Base-by-base conservation (phyloP, 2,888 invertebrate genomes). In the Troglohyphantes excavatus region DNA sequence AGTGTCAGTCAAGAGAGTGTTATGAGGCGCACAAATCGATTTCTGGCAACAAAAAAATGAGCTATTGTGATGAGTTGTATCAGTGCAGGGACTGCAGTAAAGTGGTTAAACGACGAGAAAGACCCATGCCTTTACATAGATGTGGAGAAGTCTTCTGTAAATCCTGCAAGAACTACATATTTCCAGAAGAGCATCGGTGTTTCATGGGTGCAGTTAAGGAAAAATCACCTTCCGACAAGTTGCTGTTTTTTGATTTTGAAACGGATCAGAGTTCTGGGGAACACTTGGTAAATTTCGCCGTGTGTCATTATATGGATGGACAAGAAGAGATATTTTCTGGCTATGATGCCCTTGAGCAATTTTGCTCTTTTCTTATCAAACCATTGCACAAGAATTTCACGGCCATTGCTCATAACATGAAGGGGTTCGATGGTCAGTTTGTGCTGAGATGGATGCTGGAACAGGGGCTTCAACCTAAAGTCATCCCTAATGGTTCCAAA, bases 341-440 rank as follows among this genome's bases (percentile, higher is more conserved):
- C 13, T 76, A 59, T 6, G n/a, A 23, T 0, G 68, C 85, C 0
- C 59, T 53, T 33, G 7, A 65, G 0, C 13, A 79, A 11, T 86
- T 86, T 53, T 86, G 79, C 11, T 0, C 43, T 7, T 87, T 63
- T 21, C 33, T 87, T 46, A 79, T 87, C 43, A 2, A 61, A 2
- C 63, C 43, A 0, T 0, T 6, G 17, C 86, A 86, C 13, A 87
- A 87, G n/a, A 46, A 46, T 3, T 78, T 26, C 17, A 72, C 68
- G 9, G 78, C 61, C 0, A 70, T 86, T 19, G 86, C 70, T 0
- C 78, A 78, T 19, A 86, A 78, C 26, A 78, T 78, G 63, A 78
- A 86, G 19, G 79, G 65, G 23, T 81, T 88, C 19, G 76, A 82
- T 43, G 75, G 88, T 0, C 75, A 88, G 29, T 88, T 75, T n/a